phyloP scores from a whole-genome alignment of 2,888 invertebrate genomes.

The Biston betularia region DNA sequence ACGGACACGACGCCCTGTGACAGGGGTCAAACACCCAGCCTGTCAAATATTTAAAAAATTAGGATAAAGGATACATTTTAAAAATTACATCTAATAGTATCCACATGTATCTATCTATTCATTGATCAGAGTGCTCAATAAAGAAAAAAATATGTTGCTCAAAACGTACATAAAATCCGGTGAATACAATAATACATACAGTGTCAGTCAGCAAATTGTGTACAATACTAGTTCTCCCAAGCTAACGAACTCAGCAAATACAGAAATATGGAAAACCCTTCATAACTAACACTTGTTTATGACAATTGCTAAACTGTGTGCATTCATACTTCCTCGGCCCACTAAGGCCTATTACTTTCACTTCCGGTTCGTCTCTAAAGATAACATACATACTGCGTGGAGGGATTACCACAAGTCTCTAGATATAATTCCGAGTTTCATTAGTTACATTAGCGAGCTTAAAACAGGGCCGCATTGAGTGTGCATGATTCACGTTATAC shows the following conservation, averaged over 20 bases:
- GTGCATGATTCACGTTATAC: no score
- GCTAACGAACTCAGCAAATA: slow-evolving; percentile 14
- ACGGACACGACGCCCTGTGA: slow-evolving; percentile 52
- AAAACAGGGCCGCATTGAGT: slow-evolving; percentile 35
- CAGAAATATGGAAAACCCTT: slow-evolving; percentile 24
- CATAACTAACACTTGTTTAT: slow-evolving; percentile 25
- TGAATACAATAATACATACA: no score
- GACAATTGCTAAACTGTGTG: slow-evolving; percentile 21
- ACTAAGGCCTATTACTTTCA: slow-evolving; percentile 31
- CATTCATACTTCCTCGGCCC: slow-evolving; percentile 13
- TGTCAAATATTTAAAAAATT: no score
- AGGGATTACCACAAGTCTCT: slow-evolving; percentile 56
- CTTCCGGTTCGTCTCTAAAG: slow-evolving; percentile 48
- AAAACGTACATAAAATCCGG: no score
- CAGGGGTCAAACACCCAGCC: no score
- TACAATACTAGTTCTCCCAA: neutral
- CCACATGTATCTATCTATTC: no score
- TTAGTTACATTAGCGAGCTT: slow-evolving; percentile 63
- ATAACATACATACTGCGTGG: slow-evolving; percentile 49
- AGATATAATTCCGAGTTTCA: slow-evolving; percentile 64
- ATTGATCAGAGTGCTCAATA: no score
- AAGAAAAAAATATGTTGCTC: no score
- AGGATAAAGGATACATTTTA: no score
- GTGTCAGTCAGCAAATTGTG: neutral
- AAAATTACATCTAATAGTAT: no score